Evolutionary conservation across 2,797 vertebrate genomes (phyloP).

Genomic region (Darevskia mixta): DNA sequence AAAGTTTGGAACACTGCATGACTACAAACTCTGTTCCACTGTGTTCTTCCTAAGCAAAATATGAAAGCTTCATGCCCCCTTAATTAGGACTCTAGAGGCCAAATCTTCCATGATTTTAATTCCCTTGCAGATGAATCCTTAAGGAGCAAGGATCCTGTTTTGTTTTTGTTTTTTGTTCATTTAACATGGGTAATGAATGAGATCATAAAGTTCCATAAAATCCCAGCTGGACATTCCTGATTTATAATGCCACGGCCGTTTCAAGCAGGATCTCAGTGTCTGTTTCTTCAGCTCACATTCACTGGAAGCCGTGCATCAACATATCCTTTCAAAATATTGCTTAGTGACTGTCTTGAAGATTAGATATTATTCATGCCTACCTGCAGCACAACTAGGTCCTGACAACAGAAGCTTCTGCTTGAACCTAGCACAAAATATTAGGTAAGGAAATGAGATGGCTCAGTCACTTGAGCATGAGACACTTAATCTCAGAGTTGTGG

Average conservation of each 20-base stretch:
- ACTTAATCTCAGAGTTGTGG: no score
- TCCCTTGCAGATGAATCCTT: not conserved
- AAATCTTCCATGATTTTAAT: not conserved
- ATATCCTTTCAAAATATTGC: not conserved
- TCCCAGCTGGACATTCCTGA: not conserved
- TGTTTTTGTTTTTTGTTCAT: no score
- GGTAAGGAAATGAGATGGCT: no score
- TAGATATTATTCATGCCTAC: not conserved
- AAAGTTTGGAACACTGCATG: no score
- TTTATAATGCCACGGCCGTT: not conserved
- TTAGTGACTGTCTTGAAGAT: not conserved
- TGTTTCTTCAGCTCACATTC: not conserved
- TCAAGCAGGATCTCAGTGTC: not conserved
- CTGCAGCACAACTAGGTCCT: not conserved
- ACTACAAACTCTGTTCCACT: not conserved
- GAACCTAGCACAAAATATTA: not conserved
- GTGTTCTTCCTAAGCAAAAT: not conserved
- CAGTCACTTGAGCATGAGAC: no score
- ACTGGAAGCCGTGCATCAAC: not conserved
- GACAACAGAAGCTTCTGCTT: not conserved
- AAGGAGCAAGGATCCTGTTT: conserved; percentile 1
- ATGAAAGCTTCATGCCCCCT: not conserved
- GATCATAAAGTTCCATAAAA: not conserved
- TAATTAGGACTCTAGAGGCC: conserved; percentile 8
- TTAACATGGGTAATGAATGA: conserved; percentile 3